Evolutionary conservation across 2,888 invertebrate species (phyloP).

Genomic region (Watsonalla binaria): DNA sequence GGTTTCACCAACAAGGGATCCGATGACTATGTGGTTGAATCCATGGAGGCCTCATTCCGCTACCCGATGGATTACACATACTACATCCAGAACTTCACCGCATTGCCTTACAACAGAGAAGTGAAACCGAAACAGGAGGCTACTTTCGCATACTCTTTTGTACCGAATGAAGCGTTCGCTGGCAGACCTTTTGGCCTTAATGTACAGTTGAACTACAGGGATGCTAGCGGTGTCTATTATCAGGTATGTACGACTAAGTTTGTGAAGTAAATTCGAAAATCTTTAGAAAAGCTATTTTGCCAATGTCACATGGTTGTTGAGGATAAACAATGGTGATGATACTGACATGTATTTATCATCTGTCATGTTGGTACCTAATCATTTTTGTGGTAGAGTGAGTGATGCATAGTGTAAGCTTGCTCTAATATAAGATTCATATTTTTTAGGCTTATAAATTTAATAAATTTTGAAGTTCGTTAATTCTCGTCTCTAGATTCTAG

Average conservation of each 20-base stretch:
- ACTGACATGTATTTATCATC: not conserved
- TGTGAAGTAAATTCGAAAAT: not conserved
- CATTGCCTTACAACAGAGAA: conserved; percentile 90
- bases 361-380: too few relatives aligned
- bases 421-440: not conserved
- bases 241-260: conserved; percentile 63
- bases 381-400: not conserved
- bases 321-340: too few relatives aligned
- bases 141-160: conserved; percentile 95
- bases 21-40: conserved; percentile 93
- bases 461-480: too few relatives aligned
- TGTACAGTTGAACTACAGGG: conserved; percentile 94
- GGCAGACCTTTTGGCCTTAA: conserved; percentile 97
- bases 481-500: too few relatives aligned
- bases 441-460: not conserved
- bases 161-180: conserved; percentile 97
- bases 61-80: conserved; percentile 99
- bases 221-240: conserved; percentile 80
- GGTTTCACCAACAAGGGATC: conserved; percentile 97
- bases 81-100: conserved; percentile 98
- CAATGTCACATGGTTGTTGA: too few relatives aligned
- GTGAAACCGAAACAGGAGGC: conserved; percentile 96
- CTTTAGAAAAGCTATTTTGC: too few relatives aligned
- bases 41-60: conserved; percentile 97
- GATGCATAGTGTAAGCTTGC: not conserved